Percentiles rank a stretch among this genome's conserved stretches.
Evolutionary conservation across 2,113 vertebrate species (phyloP).

Genomic region (Cricetomys ansorgei): DNA sequence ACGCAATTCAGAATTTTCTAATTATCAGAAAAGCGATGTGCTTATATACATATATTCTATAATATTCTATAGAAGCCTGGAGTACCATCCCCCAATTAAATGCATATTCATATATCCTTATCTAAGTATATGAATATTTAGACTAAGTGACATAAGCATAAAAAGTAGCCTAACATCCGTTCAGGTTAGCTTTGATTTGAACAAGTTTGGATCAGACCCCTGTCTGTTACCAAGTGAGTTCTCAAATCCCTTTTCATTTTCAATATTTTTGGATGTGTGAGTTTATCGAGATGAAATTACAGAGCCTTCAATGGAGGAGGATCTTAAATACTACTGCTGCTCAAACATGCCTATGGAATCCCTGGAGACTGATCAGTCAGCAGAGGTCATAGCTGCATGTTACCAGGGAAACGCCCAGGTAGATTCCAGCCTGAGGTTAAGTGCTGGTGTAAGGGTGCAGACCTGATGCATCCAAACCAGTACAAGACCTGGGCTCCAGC

Average conservation of each 20-base stretch:
- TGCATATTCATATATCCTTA: not conserved
- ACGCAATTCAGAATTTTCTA: not conserved
- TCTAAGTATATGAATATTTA: not conserved
- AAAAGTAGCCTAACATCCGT: not conserved
- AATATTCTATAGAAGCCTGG: not conserved
- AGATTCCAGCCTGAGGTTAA: not conserved
- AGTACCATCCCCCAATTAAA: not conserved
- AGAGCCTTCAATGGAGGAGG: not conserved
- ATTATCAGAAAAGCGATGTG: not conserved
- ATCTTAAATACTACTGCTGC: not conserved
- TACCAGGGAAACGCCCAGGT: not conserved
- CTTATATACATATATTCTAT: no score
- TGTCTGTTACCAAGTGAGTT: not conserved
- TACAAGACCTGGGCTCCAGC: not conserved
- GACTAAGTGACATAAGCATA: not conserved
- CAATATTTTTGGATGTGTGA: not conserved
- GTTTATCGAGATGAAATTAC: not conserved
- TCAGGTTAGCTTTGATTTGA: not conserved
- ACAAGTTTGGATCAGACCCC: not conserved
- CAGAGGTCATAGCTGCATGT: not conserved
- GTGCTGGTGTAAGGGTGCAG: not conserved
- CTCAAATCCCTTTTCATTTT: constrained; percentile 1
- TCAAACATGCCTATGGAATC: not conserved
- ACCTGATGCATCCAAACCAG: not conserved
- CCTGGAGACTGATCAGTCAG: not conserved